Base-by-base conservation (phyloP, 2,113 vertebrate species). In the Aramus guarauna region DNA sequence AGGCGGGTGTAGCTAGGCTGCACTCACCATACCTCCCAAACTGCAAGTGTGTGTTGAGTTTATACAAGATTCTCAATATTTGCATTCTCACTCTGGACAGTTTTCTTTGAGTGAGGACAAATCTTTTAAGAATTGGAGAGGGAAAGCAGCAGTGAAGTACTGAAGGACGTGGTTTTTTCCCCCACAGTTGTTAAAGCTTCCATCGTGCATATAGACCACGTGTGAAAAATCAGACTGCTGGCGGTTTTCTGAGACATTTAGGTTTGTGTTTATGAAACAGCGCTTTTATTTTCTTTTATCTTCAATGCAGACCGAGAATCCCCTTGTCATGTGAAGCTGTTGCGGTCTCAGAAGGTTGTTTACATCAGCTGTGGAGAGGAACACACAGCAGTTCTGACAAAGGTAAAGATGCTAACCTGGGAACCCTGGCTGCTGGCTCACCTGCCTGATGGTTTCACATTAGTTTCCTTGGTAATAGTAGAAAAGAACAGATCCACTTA, bases 361-460 rank as follows among this genome's bases (percentile, higher is more conserved):
- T 99, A 99, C 95, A 99, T 99, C 96, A 99, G 99, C 96, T 99
- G 99, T 97, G 99, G 99, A 75, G 98, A 99, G 58, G 99, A 99
- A 15, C 99, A 99, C 67, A 99, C 99, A 4, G 99, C 99, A 48
- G 98, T 99, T n/a, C 97, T 99, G 72, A 99, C 99, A 78, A 99
- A 99, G 99, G 99, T 99, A 98, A 96, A 85, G 58, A 13, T n/a
- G 36, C 48, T 34, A 14, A 39, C 41, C 32, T 87, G 59, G n/a
- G 37, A 88, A 10, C 50, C 17, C 45, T 91, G 82, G 27, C 60
- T 69, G 18, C 73, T 56, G 5, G 39, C 48, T 88, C 5, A 5
- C 58, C 77, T 90, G 37, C 50, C 69, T 91, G 6, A 9, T 87
- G 50, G 22, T 63, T 74, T 92, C 34, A 12, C 19, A 12, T 53